A percentile compares a stretch with the other conserved stretches of the same genome.
phyloP scores from a whole-genome alignment of 2,888 invertebrate genomes.

The Hirtodrosophila cameraria region DNA sequence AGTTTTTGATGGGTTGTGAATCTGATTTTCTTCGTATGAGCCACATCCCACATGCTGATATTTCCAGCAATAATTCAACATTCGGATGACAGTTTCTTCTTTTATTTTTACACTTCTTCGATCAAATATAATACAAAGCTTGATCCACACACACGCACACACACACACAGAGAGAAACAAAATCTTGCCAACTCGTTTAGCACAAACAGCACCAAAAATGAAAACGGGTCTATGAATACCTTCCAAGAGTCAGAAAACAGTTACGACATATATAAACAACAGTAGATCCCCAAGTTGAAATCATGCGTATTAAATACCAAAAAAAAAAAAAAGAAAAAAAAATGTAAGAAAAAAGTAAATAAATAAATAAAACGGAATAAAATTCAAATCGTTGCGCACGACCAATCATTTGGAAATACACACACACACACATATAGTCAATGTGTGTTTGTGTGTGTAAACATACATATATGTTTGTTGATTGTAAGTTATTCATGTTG shows the following conservation, averaged over 20 bases:
- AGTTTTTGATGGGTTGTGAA: no score
- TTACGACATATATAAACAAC: conserved; percentile 64
- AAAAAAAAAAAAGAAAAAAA: conserved; percentile 20
- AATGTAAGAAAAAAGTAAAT: conserved; percentile 13
- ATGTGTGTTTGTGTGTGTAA: conserved; percentile 34
- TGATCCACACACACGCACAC: conserved; percentile 45
- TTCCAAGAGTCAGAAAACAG: conserved; percentile 51
- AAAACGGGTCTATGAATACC: conserved; percentile 46
- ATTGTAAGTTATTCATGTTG: conserved; percentile 57
- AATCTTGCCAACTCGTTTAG: conserved; percentile 37
- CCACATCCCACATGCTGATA: no score
- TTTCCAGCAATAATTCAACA: not conserved
- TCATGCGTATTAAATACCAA: conserved; percentile 74
- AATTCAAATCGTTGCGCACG: conserved; percentile 72
- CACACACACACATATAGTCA: conserved; percentile 20
- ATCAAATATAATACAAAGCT: conserved; percentile 19
- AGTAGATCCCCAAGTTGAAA: conserved; percentile 43
- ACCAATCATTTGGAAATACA: conserved; percentile 71
- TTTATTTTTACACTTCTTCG: not conserved
- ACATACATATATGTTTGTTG: no score
- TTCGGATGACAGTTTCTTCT: conserved; percentile 32
- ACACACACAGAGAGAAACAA: no score
- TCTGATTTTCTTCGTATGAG: no score
- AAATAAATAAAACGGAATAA: conserved; percentile 33
- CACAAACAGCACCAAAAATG: conserved; percentile 34